Conservation (phyloP, 2,797 vertebrate genomes). For the Betta splendens region DNA sequence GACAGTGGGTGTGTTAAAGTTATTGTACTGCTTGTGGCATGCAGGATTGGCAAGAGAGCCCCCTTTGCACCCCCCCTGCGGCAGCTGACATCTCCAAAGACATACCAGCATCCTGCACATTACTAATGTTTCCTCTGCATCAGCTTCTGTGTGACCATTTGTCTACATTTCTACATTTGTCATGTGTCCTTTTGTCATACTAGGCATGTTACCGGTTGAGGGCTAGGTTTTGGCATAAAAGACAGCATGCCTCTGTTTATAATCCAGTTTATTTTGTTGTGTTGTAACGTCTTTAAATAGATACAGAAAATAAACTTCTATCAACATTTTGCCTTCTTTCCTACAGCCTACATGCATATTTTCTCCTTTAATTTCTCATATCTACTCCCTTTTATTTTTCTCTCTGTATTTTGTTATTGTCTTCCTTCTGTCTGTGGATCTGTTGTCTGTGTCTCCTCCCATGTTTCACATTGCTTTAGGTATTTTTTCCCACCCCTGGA, state of each 20-base stretch:
- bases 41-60: constrained; percentile 91
- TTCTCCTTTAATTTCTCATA: constrained; percentile 70
- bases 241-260: constrained; percentile 7
- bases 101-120: constrained; percentile 86
- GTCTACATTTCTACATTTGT: constrained; percentile 21
- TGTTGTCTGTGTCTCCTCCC: constrained; percentile 42
- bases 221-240: constrained; percentile 6
- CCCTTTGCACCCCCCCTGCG: constrained; percentile 86
- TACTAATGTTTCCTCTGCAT: constrained; percentile 81
- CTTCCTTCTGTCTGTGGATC: constrained; percentile 69
- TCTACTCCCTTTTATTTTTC: constrained; percentile 62
- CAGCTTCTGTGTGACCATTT: constrained; percentile 55
- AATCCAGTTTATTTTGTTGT: constrained; percentile 2
- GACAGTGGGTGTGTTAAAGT: constrained; percentile 86
- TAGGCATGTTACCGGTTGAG: constrained; percentile 1
- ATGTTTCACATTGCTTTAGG: constrained; percentile 85
- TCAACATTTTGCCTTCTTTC: constrained; percentile 27
- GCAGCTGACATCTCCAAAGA: constrained; percentile 89
- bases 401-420: constrained; percentile 81
- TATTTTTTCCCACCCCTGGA: constrained; percentile 96
- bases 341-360: constrained; percentile 12
- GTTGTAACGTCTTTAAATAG: constrained; percentile 7
- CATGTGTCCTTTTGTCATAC: constrained; percentile 8
- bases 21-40: constrained; percentile 96
- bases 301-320: constrained; percentile 11